Conservation (phyloP, 2,888 invertebrate genomes). For the Heteropelma amictum region DNA sequence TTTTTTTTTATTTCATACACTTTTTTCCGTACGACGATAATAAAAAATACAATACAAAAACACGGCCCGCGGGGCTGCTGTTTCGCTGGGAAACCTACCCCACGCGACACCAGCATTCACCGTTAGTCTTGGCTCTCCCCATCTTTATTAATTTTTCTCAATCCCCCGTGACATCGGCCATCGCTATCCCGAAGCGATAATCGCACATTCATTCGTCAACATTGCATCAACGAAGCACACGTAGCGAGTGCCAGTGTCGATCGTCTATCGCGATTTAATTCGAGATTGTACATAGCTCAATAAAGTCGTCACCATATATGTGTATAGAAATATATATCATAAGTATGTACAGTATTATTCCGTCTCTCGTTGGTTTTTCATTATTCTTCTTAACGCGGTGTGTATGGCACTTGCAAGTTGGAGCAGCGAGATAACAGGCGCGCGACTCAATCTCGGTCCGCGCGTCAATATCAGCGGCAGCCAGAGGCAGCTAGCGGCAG, state of each 20-base stretch:
- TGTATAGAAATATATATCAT: too few relatives aligned
- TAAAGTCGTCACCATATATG: too few relatives aligned
- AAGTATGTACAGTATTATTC: too few relatives aligned
- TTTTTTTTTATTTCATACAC: not conserved
- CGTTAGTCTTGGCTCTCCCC: constrained; percentile 35
- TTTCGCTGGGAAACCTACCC: constrained; percentile 45
- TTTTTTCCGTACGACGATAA: too few relatives aligned
- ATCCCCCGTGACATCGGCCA: not conserved
- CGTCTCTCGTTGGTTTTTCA: not conserved
- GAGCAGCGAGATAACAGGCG: not conserved
- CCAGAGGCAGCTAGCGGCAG: too few relatives aligned
- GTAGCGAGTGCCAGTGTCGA: too few relatives aligned
- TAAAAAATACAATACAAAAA: too few relatives aligned
- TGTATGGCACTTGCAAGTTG: not conserved
- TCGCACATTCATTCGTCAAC: too few relatives aligned
- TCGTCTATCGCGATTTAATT: too few relatives aligned
- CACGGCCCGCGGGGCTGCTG: too few relatives aligned
- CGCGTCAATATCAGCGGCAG: constrained; percentile 52
- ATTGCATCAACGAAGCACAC: too few relatives aligned
- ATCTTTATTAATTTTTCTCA: constrained; percentile 10
- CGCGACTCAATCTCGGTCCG: constrained; percentile 12
- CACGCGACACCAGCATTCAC: constrained; percentile 32
- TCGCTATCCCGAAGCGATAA: not conserved
- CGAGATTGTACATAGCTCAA: too few relatives aligned
- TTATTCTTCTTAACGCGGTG: not conserved